Base-by-base conservation (phyloP, 2,113 vertebrate genomes). In the Lycaon pictus region DNA sequence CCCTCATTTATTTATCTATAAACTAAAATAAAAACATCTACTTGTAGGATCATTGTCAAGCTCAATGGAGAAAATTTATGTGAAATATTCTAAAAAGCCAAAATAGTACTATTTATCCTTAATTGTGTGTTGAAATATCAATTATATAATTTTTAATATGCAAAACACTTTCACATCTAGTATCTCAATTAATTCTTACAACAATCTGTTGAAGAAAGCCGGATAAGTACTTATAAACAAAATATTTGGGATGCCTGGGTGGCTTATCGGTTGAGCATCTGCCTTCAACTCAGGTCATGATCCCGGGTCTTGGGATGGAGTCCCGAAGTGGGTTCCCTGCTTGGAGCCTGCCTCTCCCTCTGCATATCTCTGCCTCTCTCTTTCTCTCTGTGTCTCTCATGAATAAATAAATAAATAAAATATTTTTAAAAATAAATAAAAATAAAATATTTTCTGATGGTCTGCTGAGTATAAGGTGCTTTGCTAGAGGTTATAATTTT, bases 21-120 rank as follows among this genome's bases (percentile, higher is more conserved):
- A 96, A 74, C 10, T 85, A n/a, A 90, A 95, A 90, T 91, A 81
- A 97, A 5, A 85, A 88, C 37, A 85, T 60, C 16, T 4, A 85
- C 3, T n/a, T 3, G 65, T 53, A 60, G 9, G 60, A 69, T 63
- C 13, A 51, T 51, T 93, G 32, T 81, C 48, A 88, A 53, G 8
- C 84, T 88, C 25, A 86, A 88, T 12, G n/a, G 19, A 91, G 17
- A 88, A 95, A 76, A 63, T 65, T 17, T 55, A 67, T 76, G 6
- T 76, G 32, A 58, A 91, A 12, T 76, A 4, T 0, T 89, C 85
- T 88, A 74, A 82, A 65, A 92, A 88, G 12, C 3, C 29, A 86
- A 67, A 67, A 11, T 87, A 48, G 3, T 81, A 29, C 63, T 90
- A 89, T 8, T 71, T 88, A 77, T 53, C 58, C 7, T 93, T 89